A percentile compares a stretch with the other conserved stretches of the same genome.
phyloP scores from a whole-genome alignment of 2,888 invertebrate genomes.

The Argyresthia albistria region DNA sequence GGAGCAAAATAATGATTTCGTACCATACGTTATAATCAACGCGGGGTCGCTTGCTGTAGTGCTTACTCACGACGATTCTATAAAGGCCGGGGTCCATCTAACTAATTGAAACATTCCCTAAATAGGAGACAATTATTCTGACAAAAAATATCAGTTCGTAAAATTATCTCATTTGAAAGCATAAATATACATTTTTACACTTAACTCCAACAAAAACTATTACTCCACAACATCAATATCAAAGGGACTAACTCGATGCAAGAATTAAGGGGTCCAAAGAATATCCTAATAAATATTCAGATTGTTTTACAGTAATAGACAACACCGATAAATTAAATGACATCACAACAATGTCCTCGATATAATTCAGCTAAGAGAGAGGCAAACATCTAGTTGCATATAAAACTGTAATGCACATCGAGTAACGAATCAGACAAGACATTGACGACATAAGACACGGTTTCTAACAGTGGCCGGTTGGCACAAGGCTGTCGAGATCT shows the following conservation, averaged over 20 bases:
- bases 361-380: slow-evolving; percentile 62
- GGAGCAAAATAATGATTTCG: slow-evolving; percentile 24
- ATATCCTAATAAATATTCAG: slow-evolving; percentile 52
- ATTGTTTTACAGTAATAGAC: slow-evolving; percentile 44
- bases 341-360: slow-evolving; percentile 55
- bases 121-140: not conserved
- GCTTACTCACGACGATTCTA: slow-evolving; percentile 51
- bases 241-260: slow-evolving; percentile 65
- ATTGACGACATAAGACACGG: slow-evolving; percentile 58
- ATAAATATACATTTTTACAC: slow-evolving; percentile 41
- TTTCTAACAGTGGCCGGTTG: slow-evolving; percentile 12
- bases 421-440: slow-evolving; percentile 63
- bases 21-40: slow-evolving; percentile 40
- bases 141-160: slow-evolving; percentile 18
- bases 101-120: slow-evolving; percentile 52
- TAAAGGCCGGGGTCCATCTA: slow-evolving; percentile 59
- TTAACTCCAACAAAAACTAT: slow-evolving; percentile 42
- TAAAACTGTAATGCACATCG: slow-evolving; percentile 52
- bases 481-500: slow-evolving; percentile 7
- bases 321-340: slow-evolving; percentile 64
- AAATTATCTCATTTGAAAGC: slow-evolving; percentile 30
- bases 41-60: slow-evolving; percentile 46
- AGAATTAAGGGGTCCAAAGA: slow-evolving; percentile 48
- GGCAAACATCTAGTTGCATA: slow-evolving; percentile 67
- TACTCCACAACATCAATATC: slow-evolving; percentile 64